Base-by-base conservation (phyloP, 1,140 invertebrate genomes). In the Lethrus apterus region DNA sequence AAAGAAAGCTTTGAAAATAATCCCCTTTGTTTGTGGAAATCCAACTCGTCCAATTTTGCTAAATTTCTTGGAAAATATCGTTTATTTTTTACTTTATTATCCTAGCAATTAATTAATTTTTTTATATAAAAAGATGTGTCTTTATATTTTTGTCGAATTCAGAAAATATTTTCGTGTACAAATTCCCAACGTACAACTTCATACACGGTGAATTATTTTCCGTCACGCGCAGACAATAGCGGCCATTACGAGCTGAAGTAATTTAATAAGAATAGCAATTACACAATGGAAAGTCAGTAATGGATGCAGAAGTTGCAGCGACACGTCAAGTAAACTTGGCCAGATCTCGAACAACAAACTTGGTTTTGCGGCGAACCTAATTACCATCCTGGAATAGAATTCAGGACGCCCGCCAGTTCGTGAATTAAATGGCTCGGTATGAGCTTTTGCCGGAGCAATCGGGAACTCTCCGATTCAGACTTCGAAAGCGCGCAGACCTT, bases 361-460 rank as follows among this genome's bases (percentile, higher is more conserved):
- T 44, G 42, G 42, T 50, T 44, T 50, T 50, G 48, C 36, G 48
- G 48, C 14, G 34, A 36, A 50, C 48, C 48, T 50, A 50, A 50
- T 50, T 50, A 50, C 48, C 41, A 50, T 50, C 32, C 23, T 44
- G 42, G 31, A 48, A 48, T 48, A 48, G 46, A 41, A 48, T 42
- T 48, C 46, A 32, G 40, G 46, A 21, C 38, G 46, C n/a, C 31
- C 36, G 35, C 36, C 36, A 48, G 42, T 48, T 48, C 46, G 30
- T 26, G 46, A 38, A 48, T 48, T 48, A 48, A 48, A 48, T 43
- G 29, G 46, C 48, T 36, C 40, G 29, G 29, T 30, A 10, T 35
- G 24, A 20, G 34, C 41, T 36, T 33, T 32, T 32, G 46, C 35
- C 38, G 30, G 38, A 42, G 38, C 46, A 32, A 24, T 43, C 29